These are phyloP conservation scores for Pseudobourletiella spinata DNA, from an alignment of 1,140 invertebrate species.

Conservation along the genomic window DNA sequence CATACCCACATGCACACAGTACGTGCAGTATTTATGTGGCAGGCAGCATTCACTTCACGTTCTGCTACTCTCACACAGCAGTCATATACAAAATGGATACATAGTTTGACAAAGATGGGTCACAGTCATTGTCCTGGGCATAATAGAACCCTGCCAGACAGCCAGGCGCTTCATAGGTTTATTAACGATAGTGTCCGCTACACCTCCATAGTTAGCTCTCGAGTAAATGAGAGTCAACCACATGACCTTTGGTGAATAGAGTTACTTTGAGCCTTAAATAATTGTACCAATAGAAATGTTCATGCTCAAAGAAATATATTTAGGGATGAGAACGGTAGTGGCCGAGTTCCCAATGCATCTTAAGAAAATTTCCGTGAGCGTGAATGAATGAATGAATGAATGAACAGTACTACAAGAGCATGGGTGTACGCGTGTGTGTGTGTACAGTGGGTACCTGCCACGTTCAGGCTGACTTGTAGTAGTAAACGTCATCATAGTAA, in stretches of 20 bases:
- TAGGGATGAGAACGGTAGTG: not conserved
- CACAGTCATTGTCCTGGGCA: not conserved
- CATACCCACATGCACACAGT: too few relatives aligned
- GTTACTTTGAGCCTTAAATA: too few relatives aligned
- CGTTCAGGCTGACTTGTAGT: too few relatives aligned
- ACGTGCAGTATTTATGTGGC: not conserved
- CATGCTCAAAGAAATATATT: too few relatives aligned
- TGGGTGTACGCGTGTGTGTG: too few relatives aligned
- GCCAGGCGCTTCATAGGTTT: not conserved
- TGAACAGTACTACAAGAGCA: not conserved
- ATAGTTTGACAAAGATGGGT: not conserved
- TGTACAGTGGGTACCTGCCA: too few relatives aligned
- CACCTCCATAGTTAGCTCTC: not conserved
- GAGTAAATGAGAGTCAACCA: not conserved
- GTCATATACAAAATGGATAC: too few relatives aligned
- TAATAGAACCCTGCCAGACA: not conserved
- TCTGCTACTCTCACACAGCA: too few relatives aligned
- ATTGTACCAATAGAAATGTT: too few relatives aligned
- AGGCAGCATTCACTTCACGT: not conserved
- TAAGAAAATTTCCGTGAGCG: not conserved
- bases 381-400: not conserved
- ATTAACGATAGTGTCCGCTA: conserved; percentile 2
- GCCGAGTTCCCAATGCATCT: not conserved
- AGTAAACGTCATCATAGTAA: too few relatives aligned
- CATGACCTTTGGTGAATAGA: too few relatives aligned